Conservation (phyloP, 2,797 vertebrate genomes). For the Enteromius viviparus region DNA sequence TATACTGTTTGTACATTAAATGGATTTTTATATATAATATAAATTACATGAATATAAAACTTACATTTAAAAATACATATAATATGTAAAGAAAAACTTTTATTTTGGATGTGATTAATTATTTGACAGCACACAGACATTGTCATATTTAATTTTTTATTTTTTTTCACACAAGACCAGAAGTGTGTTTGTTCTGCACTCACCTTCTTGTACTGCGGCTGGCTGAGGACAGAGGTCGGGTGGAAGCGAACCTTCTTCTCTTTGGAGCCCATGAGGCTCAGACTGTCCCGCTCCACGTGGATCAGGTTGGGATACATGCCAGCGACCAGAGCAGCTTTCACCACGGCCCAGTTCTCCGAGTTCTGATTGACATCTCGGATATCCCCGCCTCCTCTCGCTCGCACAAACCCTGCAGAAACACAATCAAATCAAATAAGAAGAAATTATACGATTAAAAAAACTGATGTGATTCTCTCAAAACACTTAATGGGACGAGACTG, state of each 20-base stretch:
- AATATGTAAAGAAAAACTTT: too few relatives aligned
- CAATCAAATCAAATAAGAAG: too few relatives aligned
- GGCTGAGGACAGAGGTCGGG: slow-evolving; percentile 88
- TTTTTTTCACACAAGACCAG: too few relatives aligned
- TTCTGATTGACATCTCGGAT: slow-evolving; percentile 93
- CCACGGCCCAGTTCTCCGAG: slow-evolving; percentile 95
- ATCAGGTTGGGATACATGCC: slow-evolving; percentile 95
- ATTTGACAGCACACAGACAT: too few relatives aligned
- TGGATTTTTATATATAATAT: too few relatives aligned
- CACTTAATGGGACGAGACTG: background rate
- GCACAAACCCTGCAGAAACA: slow-evolving; percentile 85
- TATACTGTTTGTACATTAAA: too few relatives aligned
- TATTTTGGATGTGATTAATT: too few relatives aligned
- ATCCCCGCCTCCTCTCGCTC: slow-evolving; percentile 86
- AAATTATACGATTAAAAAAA: background rate
- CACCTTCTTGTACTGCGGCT: slow-evolving; percentile 87
- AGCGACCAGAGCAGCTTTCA: slow-evolving; percentile 92
- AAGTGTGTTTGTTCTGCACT: background rate
- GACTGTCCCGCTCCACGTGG: slow-evolving; percentile 81
- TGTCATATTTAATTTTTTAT: too few relatives aligned
- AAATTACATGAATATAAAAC: too few relatives aligned
- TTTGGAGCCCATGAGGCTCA: slow-evolving; percentile 77
- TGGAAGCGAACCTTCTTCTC: slow-evolving; percentile 91
- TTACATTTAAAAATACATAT: too few relatives aligned
- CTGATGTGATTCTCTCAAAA: too few relatives aligned